Base-by-base conservation (phyloP, 2,113 vertebrate species). In the Podarcis cretensis region DNA sequence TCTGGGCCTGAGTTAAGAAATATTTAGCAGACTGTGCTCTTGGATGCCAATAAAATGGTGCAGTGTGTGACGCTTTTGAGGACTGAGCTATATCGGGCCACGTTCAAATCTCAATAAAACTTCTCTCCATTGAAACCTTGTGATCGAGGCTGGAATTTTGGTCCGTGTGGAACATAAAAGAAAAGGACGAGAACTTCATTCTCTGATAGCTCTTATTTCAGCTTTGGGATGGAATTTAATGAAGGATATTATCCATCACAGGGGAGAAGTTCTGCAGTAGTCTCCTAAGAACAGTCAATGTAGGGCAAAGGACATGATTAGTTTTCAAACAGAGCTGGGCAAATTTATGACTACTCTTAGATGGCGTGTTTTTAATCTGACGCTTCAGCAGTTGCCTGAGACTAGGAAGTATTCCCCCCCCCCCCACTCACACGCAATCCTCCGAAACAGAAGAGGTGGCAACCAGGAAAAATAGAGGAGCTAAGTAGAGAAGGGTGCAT, bases 251-350 rank as follows among this genome's bases (percentile, higher is more conserved):
- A 71, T 87, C 77, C 65, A 88, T 77, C 40, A 77, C 32, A 66
- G 40, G 21, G 66, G 30, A 6, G 40, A 88, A 68, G 40, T 35
- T 66, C 25, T 82, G 20, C 80, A 16, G 69, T 83, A 48, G 57
- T 83, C 81, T 88, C 59, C 57, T 37, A 54, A 83, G 73, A 76
- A 77, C 87, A 83, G 71, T 57, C 35, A 18, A 83, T 76, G 30
- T 66, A 83, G 81, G 87, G 57, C 85, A 83, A 81, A 88, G 80
- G 81, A 66, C 71, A 76, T 76, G 80, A 88, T 88, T 88, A 83
- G 74, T 77, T 88, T 83, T 83, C 32, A 87, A 81, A 87, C 63
- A 54, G 77, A 87, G 77, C 43, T 37, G 77, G 77, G 86, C 32
- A 68, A 86, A 87, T 81, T 87, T 87, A 81, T 66, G 86, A 81